Percentiles rank a stretch among this genome's conserved stretches.
Conservation (phyloP, 1,140 invertebrate species). For the Drosophila nigromelanica region DNA sequence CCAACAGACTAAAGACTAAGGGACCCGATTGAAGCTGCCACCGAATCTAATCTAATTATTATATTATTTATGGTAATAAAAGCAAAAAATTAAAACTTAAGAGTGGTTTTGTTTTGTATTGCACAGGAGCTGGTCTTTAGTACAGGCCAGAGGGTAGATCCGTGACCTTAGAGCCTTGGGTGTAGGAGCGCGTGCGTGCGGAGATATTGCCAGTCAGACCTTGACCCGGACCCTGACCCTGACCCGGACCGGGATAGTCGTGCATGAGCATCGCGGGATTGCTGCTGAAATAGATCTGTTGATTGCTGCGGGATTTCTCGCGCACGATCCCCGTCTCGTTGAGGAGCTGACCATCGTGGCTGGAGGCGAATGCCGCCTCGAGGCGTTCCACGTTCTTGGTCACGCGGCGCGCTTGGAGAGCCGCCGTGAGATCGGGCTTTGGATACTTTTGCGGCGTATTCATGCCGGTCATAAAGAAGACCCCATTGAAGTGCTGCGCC, state of each 20-base stretch:
- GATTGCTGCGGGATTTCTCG: slow-evolving; percentile 85
- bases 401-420: slow-evolving; percentile 86
- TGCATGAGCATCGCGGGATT: slow-evolving; percentile 83
- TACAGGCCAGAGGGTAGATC: slow-evolving; percentile 90
- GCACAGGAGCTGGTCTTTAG: slow-evolving; percentile 78
- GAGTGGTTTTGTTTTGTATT: slow-evolving; percentile 52
- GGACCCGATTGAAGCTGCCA: slow-evolving; percentile 76
- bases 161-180: slow-evolving; percentile 86
- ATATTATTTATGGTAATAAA: slow-evolving; percentile 24
- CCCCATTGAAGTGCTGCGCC: slow-evolving; percentile 85
- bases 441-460: slow-evolving; percentile 80
- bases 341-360: slow-evolving; percentile 86
- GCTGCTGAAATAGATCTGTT: slow-evolving; percentile 81
- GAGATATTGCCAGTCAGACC: slow-evolving; percentile 28
- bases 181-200: slow-evolving; percentile 70
- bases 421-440: slow-evolving; percentile 85
- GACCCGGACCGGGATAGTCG: slow-evolving; percentile 42
- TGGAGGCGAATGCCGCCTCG: slow-evolving; percentile 86
- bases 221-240: slow-evolving; percentile 22
- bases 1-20: slow-evolving; percentile 47
- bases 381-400: slow-evolving; percentile 91
- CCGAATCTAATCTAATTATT: slow-evolving; percentile 48
- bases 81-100: slow-evolving; percentile 35
- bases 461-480: slow-evolving; percentile 83
- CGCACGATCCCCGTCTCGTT: slow-evolving; percentile 86